These are phyloP conservation scores for Ptilodon capucinus DNA, from an alignment of 2,888 invertebrate species.

Conservation along the genomic window DNA sequence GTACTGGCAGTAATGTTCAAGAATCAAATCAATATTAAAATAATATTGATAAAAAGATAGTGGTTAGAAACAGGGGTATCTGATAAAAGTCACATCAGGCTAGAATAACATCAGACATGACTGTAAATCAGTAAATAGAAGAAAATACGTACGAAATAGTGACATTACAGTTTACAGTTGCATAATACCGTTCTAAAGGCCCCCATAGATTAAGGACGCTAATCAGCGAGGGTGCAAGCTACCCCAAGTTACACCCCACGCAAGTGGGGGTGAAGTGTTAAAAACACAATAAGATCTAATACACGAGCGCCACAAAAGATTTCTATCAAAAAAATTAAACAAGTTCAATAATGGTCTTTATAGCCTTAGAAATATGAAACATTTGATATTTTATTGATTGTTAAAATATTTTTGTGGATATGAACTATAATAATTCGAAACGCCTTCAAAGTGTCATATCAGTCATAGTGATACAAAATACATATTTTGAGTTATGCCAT, in stretches of 20 bases:
- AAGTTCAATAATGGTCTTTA: conserved; percentile 29
- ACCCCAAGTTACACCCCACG: conserved; percentile 58
- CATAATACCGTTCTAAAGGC: conserved; percentile 54
- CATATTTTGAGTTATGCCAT: conserved; percentile 74
- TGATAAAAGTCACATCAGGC: no score
- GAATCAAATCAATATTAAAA: no score
- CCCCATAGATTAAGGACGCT: conserved; percentile 77
- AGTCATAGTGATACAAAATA: conserved; percentile 77
- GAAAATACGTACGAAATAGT: neutral
- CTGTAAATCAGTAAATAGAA: no score
- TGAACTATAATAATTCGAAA: conserved; percentile 71
- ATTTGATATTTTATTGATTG: neutral
- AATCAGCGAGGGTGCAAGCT: conserved; percentile 79
- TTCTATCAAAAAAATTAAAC: conserved; percentile 6
- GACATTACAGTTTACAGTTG: conserved; percentile 14
- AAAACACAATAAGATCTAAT: conserved; percentile 79
- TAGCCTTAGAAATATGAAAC: conserved; percentile 11
- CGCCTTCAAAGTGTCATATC: conserved; percentile 82
- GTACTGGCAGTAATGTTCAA: no score
- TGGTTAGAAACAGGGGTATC: no score
- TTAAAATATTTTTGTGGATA: conserved; percentile 16
- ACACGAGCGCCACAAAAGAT: conserved; percentile 32
- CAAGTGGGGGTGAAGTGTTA: conserved; percentile 73
- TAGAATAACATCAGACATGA: no score
- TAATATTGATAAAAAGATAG: no score